Percentiles rank a stretch among this genome's conserved stretches.
These are phyloP conservation scores for Pocillopora damicornis DNA, from an alignment of 64 coral and sea anemone species.

Conservation along the genomic window DNA sequence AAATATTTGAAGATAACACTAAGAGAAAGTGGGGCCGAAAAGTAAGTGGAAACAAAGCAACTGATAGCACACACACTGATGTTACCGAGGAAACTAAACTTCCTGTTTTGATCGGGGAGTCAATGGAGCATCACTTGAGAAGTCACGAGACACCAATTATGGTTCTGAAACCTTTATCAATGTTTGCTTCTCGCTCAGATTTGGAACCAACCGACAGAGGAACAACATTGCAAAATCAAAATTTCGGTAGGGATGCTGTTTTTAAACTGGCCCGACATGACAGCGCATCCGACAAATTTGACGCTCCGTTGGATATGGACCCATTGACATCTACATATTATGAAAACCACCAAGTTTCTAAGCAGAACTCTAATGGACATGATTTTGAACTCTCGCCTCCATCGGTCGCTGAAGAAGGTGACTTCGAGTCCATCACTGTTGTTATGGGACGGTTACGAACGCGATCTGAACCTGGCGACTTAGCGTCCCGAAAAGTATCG, in stretches of 20 bases:
- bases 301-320: neutral
- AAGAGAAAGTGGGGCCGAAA: neutral
- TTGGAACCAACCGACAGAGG: too few relatives aligned
- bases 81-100: neutral
- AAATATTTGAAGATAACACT: slow-evolving; percentile 4
- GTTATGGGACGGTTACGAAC: neutral
- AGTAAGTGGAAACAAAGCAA: neutral
- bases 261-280: neutral
- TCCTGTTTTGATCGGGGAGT: slow-evolving; percentile 25
- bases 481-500: slow-evolving; percentile 13
- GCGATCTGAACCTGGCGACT: slow-evolving; percentile 24
- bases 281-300: neutral
- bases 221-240: neutral
- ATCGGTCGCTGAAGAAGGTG: neutral
- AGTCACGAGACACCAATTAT: slow-evolving; percentile 8
- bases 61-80: neutral
- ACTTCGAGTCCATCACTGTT: neutral
- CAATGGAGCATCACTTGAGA: neutral
- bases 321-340: neutral
- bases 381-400: neutral
- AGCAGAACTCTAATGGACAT: neutral
- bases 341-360: neutral
- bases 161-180: neutral
- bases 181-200: neutral
- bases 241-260: neutral